A percentile compares a stretch with the other conserved stretches of the same genome.
Conservation (phyloP, 2,797 vertebrate genomes). For the Gallinago stenura region DNA sequence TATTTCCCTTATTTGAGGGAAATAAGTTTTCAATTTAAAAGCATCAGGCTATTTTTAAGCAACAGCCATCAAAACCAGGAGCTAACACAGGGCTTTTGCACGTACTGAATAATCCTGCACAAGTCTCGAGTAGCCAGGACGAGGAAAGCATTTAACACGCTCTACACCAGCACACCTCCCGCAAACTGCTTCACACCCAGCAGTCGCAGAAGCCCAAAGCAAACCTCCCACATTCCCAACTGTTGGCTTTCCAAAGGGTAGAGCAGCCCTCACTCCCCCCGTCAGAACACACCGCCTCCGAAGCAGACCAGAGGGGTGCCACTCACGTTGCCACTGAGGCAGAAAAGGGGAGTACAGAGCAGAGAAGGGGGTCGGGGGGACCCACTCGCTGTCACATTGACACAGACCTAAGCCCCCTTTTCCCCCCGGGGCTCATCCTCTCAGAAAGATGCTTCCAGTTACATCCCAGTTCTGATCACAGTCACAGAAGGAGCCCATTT, state of each 20-base stretch:
- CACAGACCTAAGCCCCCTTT: fast-evolving
- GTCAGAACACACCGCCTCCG: fast-evolving
- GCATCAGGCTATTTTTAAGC: slow-evolving; percentile 26
- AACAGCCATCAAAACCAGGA: background rate
- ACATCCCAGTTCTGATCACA: fast-evolving
- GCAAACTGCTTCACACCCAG: background rate
- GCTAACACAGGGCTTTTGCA: background rate
- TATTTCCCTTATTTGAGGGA: background rate
- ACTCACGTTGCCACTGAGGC: background rate
- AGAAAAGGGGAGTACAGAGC: background rate
- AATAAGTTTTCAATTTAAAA: slow-evolving; percentile 18
- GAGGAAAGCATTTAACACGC: background rate
- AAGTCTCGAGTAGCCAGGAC: background rate
- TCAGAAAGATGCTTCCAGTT: fast-evolving
- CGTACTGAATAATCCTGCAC: background rate
- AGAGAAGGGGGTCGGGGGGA: fast-evolving
- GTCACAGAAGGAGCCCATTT: background rate
- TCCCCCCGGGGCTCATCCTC: background rate
- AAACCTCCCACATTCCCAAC: background rate
- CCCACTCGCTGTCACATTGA: fast-evolving
- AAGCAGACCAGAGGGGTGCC: fast-evolving
- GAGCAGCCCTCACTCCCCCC: background rate
- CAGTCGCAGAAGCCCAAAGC: background rate
- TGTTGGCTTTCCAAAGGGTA: background rate
- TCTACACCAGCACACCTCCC: background rate